Conservation (phyloP, 1,140 invertebrate genomes). For the Helicoverpa zea region DNA sequence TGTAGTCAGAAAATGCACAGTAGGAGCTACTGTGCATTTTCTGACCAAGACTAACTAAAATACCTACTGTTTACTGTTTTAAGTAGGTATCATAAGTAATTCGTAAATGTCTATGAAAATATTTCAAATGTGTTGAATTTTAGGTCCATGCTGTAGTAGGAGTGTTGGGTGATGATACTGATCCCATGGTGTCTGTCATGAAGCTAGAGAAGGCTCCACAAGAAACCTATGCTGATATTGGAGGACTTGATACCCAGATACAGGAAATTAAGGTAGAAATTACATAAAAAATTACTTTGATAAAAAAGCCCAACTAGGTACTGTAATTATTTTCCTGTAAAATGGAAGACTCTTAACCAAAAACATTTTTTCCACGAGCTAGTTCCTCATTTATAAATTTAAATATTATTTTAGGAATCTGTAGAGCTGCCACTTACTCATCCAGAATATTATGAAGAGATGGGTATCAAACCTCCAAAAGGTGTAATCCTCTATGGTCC, state of each 20-base stretch:
- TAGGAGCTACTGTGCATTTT: too few relatives aligned
- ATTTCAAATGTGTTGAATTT: neutral
- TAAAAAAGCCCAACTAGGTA: too few relatives aligned
- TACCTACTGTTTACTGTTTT: too few relatives aligned
- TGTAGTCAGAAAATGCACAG: too few relatives aligned
- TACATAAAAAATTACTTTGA: too few relatives aligned
- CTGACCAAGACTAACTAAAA: too few relatives aligned
- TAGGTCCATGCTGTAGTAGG: slow-evolving; percentile 99
- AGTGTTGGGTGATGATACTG: slow-evolving; percentile 99
- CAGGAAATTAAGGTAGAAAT: slow-evolving; percentile 93
- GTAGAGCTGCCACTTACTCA: slow-evolving; percentile 99
- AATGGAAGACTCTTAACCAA: too few relatives aligned
- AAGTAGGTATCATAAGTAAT: too few relatives aligned
- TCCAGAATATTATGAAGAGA: slow-evolving; percentile 99
- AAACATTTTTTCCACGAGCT: too few relatives aligned
- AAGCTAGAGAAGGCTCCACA: slow-evolving; percentile 99
- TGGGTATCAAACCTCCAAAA: slow-evolving; percentile 99
- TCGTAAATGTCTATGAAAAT: neutral
- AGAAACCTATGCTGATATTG: slow-evolving; percentile 99
- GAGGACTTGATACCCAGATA: slow-evolving; percentile 99
- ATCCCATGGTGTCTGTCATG: slow-evolving; percentile 99
- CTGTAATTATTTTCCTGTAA: too few relatives aligned
- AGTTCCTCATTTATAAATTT: too few relatives aligned
- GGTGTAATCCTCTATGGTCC: slow-evolving; percentile 99
- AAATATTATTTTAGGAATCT: slow-evolving; percentile 91